A percentile compares a stretch with the other conserved stretches of the same genome.
Conservation (phyloP, 2,888 invertebrate genomes). For the Rhamphomyia laevipes region DNA sequence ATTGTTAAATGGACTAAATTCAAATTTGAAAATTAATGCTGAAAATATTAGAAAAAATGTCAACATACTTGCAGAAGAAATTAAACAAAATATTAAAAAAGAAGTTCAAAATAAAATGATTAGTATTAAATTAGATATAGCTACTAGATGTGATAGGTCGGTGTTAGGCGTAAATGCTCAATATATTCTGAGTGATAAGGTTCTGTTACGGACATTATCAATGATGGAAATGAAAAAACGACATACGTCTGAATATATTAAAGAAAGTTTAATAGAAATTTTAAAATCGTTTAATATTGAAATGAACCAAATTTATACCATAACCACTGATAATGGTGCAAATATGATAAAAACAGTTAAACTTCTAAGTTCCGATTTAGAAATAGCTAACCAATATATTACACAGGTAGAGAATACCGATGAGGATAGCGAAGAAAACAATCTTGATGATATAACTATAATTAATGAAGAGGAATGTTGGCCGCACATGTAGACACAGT, state of each 20-base stretch:
- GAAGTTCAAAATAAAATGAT: slow-evolving; percentile 6
- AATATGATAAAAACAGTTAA: slow-evolving; percentile 6
- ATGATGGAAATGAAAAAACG: slow-evolving; percentile 7
- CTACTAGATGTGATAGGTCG: slow-evolving; percentile 5
- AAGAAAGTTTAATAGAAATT: slow-evolving; percentile 6
- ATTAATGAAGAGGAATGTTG: no score
- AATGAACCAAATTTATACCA: slow-evolving; percentile 11
- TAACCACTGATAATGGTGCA: slow-evolving; percentile 7
- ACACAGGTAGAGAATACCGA: no score
- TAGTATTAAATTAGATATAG: slow-evolving; percentile 11
- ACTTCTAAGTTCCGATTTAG: not conserved
- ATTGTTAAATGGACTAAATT: not conserved
- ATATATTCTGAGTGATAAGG: slow-evolving; percentile 11
- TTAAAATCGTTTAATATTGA: slow-evolving; percentile 8
- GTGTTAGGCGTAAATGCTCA: slow-evolving; percentile 11
- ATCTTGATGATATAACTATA: no score
- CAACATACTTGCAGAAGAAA: not conserved
- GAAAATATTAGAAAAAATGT: not conserved
- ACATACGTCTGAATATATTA: slow-evolving; percentile 5
- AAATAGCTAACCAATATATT: not conserved
- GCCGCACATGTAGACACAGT: no score
- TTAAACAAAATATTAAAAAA: not conserved
- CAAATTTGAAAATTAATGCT: not conserved
- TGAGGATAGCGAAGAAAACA: no score
- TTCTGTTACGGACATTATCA: slow-evolving; percentile 7